Conservation (phyloP, 2,888 invertebrate genomes). For the Elegia similella region DNA sequence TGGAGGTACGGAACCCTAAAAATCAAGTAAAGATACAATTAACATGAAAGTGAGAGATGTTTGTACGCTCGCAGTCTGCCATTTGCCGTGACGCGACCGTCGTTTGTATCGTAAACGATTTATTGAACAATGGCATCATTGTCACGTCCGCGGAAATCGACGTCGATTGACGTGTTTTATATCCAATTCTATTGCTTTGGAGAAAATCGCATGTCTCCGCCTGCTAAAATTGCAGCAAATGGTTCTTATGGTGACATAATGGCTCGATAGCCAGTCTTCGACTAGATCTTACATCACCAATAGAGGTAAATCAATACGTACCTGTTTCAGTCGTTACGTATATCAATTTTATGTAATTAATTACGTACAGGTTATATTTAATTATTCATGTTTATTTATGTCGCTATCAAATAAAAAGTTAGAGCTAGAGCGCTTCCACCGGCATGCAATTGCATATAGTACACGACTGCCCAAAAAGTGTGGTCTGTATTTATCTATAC, state of each 20-base stretch:
- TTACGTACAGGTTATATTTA: conserved; percentile 14
- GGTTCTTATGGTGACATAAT: conserved; percentile 41
- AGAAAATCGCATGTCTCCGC: conserved; percentile 42
- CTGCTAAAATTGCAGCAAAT: conserved; percentile 28
- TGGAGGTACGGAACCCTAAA: too few species aligned
- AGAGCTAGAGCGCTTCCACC: too few species aligned
- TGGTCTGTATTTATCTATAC: too few species aligned
- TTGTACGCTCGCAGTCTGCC: background rate
- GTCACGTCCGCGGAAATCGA: conserved; percentile 56
- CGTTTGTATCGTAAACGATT: conserved; percentile 1
- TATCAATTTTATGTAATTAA: conserved; percentile 30
- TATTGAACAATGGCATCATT: conserved; percentile 56
- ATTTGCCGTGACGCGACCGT: conserved; percentile 1
- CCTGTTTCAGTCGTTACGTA: conserved; percentile 28
- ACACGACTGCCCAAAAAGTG: too few species aligned
- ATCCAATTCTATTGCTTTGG: conserved; percentile 48
- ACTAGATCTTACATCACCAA: conserved; percentile 41
- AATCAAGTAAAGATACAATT: too few species aligned
- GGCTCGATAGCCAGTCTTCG: conserved; percentile 34
- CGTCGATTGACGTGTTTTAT: conserved; percentile 42
- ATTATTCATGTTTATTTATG: too few species aligned
- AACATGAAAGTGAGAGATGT: background rate
- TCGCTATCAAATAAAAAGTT: too few species aligned
- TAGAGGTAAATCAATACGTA: conserved; percentile 40
- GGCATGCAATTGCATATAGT: too few species aligned